A percentile compares a stretch with the other conserved stretches of the same genome.
phyloP scores from a whole-genome alignment of 2,113 vertebrate species.

The Nothobranchius kuhntae region DNA sequence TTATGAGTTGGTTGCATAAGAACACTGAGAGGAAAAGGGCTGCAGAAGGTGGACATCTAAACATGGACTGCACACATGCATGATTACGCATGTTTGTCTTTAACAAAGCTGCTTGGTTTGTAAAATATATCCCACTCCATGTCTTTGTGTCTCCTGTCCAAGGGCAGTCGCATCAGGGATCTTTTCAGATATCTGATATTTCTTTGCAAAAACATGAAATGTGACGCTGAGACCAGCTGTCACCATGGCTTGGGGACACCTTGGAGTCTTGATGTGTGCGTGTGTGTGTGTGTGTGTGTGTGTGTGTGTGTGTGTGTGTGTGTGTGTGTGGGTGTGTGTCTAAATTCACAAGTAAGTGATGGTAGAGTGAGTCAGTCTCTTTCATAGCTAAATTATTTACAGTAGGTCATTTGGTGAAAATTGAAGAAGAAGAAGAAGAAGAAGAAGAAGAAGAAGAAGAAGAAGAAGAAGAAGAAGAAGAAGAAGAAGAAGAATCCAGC shows the following conservation, averaged over 20 bases:
- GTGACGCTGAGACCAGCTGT: constrained; percentile 50
- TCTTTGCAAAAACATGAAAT: constrained; percentile 45
- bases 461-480: background rate
- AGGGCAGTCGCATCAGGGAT: constrained; percentile 50
- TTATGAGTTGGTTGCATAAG: constrained; percentile 64
- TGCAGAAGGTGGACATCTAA: constrained; percentile 10
- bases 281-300: constrained; percentile 6
- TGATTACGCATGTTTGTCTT: too few relatives aligned
- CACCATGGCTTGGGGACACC: constrained; percentile 52
- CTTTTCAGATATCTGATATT: constrained; percentile 75
- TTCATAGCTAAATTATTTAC: constrained; percentile 40
- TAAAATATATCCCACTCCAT: constrained; percentile 11
- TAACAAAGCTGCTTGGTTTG: constrained; percentile 5
- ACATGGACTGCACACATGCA: too few relatives aligned
- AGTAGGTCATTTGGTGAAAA: constrained; percentile 24
- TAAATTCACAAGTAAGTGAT: background rate
- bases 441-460: too few relatives aligned
- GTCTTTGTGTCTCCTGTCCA: constrained; percentile 5
- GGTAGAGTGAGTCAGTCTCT: constrained; percentile 49
- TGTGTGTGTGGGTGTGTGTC: background rate
- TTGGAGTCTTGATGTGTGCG: constrained; percentile 29
- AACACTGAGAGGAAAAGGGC: constrained; percentile 14
- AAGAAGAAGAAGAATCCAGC: background rate
- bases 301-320: too few relatives aligned
- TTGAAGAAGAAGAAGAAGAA: too few relatives aligned